Percentiles rank a stretch among this genome's conserved stretches.
phyloP scores from a whole-genome alignment of 2,888 invertebrate genomes.

The Galerucella nymphaeae region DNA sequence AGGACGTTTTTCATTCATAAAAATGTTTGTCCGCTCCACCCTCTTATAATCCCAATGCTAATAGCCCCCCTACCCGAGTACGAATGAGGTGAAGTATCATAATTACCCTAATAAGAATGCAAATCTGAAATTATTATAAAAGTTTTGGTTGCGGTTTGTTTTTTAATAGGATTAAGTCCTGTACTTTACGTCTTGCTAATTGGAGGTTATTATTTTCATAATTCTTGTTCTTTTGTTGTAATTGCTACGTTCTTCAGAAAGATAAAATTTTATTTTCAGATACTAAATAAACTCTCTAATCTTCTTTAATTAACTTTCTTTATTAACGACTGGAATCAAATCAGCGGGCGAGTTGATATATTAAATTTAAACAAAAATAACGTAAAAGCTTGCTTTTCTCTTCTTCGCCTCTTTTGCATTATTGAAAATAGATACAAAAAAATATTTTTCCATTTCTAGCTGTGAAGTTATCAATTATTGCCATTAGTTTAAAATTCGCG shows the following conservation, averaged over 20 bases:
- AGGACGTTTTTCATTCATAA: constrained; percentile 3
- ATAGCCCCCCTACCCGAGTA: constrained; percentile 49
- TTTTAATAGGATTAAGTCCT: constrained; percentile 58
- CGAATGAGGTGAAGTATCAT: constrained; percentile 56
- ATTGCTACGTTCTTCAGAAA: constrained; percentile 51
- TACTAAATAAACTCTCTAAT: constrained; percentile 3
- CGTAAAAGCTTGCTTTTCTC: background rate
- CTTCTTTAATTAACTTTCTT: constrained; percentile 29
- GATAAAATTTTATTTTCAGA: constrained; percentile 53
- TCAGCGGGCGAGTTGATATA: constrained; percentile 1
- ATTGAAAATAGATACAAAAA: background rate
- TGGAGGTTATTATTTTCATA: constrained; percentile 60
- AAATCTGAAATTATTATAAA: constrained; percentile 60
- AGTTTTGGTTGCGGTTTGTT: constrained; percentile 58
- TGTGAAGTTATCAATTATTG: too few species aligned
- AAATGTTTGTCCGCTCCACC: constrained; percentile 17
- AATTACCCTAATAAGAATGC: constrained; percentile 60
- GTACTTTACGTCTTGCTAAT: constrained; percentile 57
- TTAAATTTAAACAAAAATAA: background rate
- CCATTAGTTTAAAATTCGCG: too few species aligned
- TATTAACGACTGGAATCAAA: background rate
- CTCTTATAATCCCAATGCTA: constrained; percentile 33
- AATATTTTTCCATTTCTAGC: too few species aligned
- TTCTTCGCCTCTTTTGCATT: too few species aligned
- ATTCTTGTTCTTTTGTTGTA: constrained; percentile 58